Conservation (phyloP, 2,113 vertebrate genomes). For the Colossoma macropomum region DNA sequence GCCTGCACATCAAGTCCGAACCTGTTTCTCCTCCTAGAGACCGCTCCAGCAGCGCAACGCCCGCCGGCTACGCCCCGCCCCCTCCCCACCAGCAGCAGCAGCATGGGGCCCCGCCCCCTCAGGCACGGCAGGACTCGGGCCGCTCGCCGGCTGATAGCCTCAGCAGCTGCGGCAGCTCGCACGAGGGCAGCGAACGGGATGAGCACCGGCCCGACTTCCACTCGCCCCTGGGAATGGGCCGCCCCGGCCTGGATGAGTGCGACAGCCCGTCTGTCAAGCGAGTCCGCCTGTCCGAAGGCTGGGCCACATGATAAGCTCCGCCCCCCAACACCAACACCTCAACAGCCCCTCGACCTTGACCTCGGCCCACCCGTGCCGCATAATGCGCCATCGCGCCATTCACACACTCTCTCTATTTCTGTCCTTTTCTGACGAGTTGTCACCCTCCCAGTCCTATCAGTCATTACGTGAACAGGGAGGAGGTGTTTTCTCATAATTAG, state of each 20-base stretch:
- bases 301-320: conserved; percentile 92
- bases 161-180: conserved; percentile 99
- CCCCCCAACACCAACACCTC: conserved; percentile 28
- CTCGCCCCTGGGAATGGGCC: conserved; percentile 96
- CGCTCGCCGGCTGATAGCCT: conserved; percentile 97
- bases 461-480: conserved; percentile 69
- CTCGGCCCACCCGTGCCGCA: conserved; percentile 58
- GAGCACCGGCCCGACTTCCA: conserved; percentile 98
- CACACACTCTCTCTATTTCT: conserved; percentile 13
- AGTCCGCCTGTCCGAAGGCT: conserved; percentile 97
- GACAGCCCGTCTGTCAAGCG: conserved; percentile 98
- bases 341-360: conserved; percentile 51
- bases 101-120: conserved; percentile 77
- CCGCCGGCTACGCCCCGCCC: conserved; percentile 86
- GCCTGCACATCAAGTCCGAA: conserved; percentile 99
- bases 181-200: conserved; percentile 96
- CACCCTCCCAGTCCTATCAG: conserved; percentile 64
- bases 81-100: conserved; percentile 54
- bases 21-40: conserved; percentile 99
- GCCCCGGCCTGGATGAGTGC: conserved; percentile 93
- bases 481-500: conserved; percentile 65
- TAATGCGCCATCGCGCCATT: conserved; percentile 59
- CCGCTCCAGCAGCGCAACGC: conserved; percentile 92
- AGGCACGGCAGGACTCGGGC: conserved; percentile 92
- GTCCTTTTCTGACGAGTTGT: conserved; percentile 36